These are phyloP conservation scores for Tiphia femorata DNA, from an alignment of 2,888 invertebrate species.

Conservation along the genomic window DNA sequence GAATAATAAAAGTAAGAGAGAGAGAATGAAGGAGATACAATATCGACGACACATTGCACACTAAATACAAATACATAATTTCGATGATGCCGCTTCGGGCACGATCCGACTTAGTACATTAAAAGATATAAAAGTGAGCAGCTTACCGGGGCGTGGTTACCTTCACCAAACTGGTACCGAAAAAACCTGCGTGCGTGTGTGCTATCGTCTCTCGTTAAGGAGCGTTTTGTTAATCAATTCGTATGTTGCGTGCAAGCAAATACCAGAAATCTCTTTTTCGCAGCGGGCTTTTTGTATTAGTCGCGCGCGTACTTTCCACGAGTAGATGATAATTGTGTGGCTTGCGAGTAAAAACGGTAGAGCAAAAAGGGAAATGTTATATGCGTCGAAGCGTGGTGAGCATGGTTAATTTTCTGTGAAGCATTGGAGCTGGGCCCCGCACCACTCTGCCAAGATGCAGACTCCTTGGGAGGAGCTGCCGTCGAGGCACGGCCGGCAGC, in stretches of 20 bases:
- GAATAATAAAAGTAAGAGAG: no score
- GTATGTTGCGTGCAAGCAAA: constrained; percentile 14
- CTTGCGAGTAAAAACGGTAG: background rate
- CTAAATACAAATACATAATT: constrained; percentile 54
- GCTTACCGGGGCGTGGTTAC: constrained; percentile 63
- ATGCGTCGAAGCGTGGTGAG: background rate
- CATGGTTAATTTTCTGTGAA: no score
- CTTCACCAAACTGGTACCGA: constrained; percentile 61
- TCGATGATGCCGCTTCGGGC: constrained; percentile 4
- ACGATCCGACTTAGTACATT: constrained; percentile 25
- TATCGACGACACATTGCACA: constrained; percentile 66
- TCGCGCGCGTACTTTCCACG: background rate
- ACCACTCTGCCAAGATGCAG: no score
- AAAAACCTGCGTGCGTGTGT: constrained; percentile 54
- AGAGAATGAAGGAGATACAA: no score
- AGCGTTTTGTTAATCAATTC: constrained; percentile 63
- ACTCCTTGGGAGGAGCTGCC: no score
- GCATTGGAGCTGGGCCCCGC: no score
- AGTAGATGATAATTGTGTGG: background rate
- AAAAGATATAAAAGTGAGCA: constrained; percentile 48
- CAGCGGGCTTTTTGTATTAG: background rate
- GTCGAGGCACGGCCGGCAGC: no score
- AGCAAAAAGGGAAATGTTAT: background rate
- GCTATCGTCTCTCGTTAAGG: constrained; percentile 43
- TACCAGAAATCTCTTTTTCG: constrained; percentile 4